Percentiles rank a stretch among this genome's conserved stretches.
These are phyloP conservation scores for Caerostris extrusa DNA, from an alignment of 1,140 invertebrate species.

Conservation along the genomic window DNA sequence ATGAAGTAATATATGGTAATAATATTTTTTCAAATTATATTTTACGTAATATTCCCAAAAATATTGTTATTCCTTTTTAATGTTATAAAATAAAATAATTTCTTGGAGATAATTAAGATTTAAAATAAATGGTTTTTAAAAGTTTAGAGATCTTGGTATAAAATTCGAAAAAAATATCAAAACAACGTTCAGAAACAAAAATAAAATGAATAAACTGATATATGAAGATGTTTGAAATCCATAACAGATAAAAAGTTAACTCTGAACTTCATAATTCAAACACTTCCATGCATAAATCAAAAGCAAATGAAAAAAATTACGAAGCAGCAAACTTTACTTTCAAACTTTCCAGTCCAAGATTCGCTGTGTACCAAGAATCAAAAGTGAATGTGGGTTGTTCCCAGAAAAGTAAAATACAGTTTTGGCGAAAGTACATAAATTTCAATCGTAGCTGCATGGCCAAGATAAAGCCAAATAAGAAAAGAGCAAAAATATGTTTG, in stretches of 20 bases:
- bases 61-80: too few species aligned
- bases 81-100: too few species aligned
- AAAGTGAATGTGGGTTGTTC: background rate
- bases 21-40: too few species aligned
- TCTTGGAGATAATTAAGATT: too few species aligned
- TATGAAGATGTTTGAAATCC: background rate
- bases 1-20: too few species aligned
- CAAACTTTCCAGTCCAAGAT: background rate
- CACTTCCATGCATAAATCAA: background rate
- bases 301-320: background rate
- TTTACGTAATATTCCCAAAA: too few species aligned
- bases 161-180: too few species aligned
- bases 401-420: background rate
- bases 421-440: conserved; percentile 23
- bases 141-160: too few species aligned
- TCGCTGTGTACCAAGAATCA: background rate
- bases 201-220: too few species aligned
- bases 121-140: too few species aligned
- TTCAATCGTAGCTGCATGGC: conserved; percentile 44
- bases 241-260: background rate
- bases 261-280: background rate
- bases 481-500: conserved; percentile 47
- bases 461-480: conserved; percentile 45
- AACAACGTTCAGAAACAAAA: too few species aligned
- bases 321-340: background rate